A percentile compares a stretch with the other conserved stretches of the same genome.
Conservation (phyloP, 1,140 invertebrate genomes). For the Sycophaga agraensis region DNA sequence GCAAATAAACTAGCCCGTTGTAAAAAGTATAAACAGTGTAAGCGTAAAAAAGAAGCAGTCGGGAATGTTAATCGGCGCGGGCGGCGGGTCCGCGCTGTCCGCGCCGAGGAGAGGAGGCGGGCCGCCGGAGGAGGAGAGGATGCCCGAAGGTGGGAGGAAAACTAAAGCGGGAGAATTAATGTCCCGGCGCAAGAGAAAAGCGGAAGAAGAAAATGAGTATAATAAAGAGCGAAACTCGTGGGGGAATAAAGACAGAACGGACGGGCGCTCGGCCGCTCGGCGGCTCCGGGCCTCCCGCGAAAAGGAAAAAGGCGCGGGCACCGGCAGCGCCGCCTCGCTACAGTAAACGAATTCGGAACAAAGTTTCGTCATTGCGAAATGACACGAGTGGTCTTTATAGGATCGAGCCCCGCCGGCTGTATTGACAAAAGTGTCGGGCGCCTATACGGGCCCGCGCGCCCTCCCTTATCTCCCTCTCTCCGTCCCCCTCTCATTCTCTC, state of each 20-base stretch:
- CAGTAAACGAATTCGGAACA: conserved; percentile 45
- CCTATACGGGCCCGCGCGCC: conserved; percentile 27
- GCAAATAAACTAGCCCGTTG: too few relatives aligned
- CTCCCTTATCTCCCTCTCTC: conserved; percentile 27
- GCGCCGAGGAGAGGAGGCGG: too few relatives aligned
- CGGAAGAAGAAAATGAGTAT: conserved; percentile 20
- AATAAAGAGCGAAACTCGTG: conserved; percentile 20
- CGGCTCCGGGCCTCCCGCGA: too few relatives aligned
- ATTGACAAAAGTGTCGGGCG: conserved; percentile 58
- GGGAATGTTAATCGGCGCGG: too few relatives aligned
- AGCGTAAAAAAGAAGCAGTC: too few relatives aligned
- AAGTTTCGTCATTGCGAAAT: conserved; percentile 61
- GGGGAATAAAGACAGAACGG: conserved; percentile 22
- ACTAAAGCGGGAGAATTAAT: background rate
- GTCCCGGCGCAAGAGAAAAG: background rate
- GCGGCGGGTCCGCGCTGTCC: too few relatives aligned
- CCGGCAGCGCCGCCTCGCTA: background rate
- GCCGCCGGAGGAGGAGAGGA: too few relatives aligned
- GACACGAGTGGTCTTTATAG: conserved; percentile 61
- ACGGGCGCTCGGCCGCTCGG: background rate
- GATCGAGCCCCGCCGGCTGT: conserved; percentile 44
- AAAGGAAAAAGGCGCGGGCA: conserved; percentile 23
- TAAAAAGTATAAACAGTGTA: too few relatives aligned
- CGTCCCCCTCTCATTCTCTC: conserved; percentile 21
- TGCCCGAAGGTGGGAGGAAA: background rate